These are phyloP conservation scores for Sphecodes monilicornis DNA, from an alignment of 2,888 invertebrate species.

Conservation along the genomic window DNA sequence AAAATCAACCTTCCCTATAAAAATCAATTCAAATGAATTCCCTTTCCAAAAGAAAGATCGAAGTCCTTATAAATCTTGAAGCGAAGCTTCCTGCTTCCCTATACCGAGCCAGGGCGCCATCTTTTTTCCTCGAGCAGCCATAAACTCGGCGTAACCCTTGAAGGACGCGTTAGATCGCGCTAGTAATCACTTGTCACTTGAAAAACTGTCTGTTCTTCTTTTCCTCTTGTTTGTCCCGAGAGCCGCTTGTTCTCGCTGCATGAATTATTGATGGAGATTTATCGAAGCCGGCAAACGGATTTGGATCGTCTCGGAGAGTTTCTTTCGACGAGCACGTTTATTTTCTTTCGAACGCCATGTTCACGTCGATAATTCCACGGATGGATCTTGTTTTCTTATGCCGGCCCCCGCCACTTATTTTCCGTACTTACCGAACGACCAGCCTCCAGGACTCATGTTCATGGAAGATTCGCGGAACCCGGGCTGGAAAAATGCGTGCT, in stretches of 20 bases:
- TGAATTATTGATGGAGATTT: constrained; percentile 66
- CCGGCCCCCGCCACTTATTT: constrained; percentile 57
- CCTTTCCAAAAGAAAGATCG: neutral
- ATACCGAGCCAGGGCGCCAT: constrained; percentile 13
- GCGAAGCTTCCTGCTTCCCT: constrained; percentile 28
- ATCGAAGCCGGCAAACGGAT: constrained; percentile 44
- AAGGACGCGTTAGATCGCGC: constrained; percentile 19
- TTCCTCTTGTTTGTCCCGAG: constrained; percentile 16
- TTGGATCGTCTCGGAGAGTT: constrained; percentile 51
- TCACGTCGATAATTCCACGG: constrained; percentile 63
- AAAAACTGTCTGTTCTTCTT: neutral
- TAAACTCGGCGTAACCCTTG: constrained; percentile 17
- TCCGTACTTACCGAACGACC: constrained; percentile 27
- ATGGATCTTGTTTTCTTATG: constrained; percentile 68
- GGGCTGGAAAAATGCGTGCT: constrained; percentile 62
- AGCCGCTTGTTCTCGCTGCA: constrained; percentile 37
- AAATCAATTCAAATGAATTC: neutral
- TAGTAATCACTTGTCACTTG: constrained; percentile 13
- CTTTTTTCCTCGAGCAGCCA: constrained; percentile 19
- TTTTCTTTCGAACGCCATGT: constrained; percentile 38
- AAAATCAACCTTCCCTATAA: neutral
- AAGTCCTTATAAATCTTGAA: neutral
- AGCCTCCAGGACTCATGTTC: constrained; percentile 61
- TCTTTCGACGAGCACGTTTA: constrained; percentile 55
- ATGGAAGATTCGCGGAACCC: constrained; percentile 71